Base-by-base conservation (phyloP, 2,113 vertebrate genomes). In the Himantopus leucocephalus region DNA sequence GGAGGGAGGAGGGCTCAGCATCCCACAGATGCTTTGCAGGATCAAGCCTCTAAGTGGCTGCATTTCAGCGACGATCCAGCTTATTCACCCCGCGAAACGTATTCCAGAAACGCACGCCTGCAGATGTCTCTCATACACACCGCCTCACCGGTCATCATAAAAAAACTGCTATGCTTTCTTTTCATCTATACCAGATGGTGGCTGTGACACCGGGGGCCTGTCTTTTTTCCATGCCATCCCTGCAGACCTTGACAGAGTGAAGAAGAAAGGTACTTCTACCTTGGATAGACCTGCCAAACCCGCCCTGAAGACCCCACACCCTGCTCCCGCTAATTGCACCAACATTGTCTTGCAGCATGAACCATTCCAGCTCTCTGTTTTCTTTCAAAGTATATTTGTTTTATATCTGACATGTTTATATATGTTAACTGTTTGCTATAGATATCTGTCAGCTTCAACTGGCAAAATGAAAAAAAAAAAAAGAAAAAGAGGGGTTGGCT, bases 381-480 rank as follows among this genome's bases (percentile, higher is more conserved):
- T 93, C 83, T 94, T 91, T 98, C 97, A 97, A 90, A 96, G 83
- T 83, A 7, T 97, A 97, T 97, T 98, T 98, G 95, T 94, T 97
- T 97, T 97, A 97, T 87, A 94, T 91, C 92, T 97, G 98, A 97
- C 98, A 97, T 98, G 98, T 98, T 98, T 98, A 98, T 97, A 94
- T 94, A 95, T 94, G 94, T 95, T 95, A 97, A 97, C 97, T 94
- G 97, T 95, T 98, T 96, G 96, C 97, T 97, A 75, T 94, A 97
- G 97, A 95, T 97, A 97, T 96, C 96, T 97, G 97, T 97, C 98
- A 97, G 67, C 91, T 91, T 88, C 96, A 92, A 93, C 96, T 94
- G 88, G 90, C 78, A 92, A 93, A 87, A 77, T 45, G 20, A 63
- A 80, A 70, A 74, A 70, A 74, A 70, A 77, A 41, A 26, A 32